phyloP scores from a whole-genome alignment of 2,113 vertebrate genomes.

The Melanotaenia duboulayi region DNA sequence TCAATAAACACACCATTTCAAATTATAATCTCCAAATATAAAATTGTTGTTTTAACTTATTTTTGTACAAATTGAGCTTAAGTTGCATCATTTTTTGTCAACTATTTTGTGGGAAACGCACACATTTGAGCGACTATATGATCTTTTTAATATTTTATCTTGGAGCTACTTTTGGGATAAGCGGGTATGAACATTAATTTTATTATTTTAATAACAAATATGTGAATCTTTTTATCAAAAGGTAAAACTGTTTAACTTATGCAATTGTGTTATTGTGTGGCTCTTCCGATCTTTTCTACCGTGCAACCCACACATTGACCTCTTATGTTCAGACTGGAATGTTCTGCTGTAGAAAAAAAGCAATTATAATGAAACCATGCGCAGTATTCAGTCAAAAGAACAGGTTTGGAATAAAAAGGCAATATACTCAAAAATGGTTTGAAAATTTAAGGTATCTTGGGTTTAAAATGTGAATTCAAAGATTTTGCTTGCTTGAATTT shows the following conservation, averaged over 20 bases:
- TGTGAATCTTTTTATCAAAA: constrained; percentile 61
- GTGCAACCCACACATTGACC: constrained; percentile 7
- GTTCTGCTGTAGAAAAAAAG: constrained; percentile 8
- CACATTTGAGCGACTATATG: constrained; percentile 23
- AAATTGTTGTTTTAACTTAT: constrained; percentile 23
- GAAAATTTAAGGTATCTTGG: too few species aligned
- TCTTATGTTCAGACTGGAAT: neutral
- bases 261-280: constrained; percentile 17
- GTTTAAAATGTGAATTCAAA: too few species aligned
- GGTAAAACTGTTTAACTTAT: constrained; percentile 34
- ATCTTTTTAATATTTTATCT: constrained; percentile 22
- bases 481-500: too few species aligned
- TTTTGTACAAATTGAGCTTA: constrained; percentile 8
- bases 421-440: neutral
- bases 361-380: neutral
- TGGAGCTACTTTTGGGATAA: constrained; percentile 39
- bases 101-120: constrained; percentile 19
- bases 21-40: constrained; percentile 29
- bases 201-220: constrained; percentile 54
- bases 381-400: neutral
- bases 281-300: constrained; percentile 4
- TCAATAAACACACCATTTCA: constrained; percentile 25
- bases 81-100: constrained; percentile 2
- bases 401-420: neutral
- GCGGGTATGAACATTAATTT: constrained; percentile 57